Conservation (phyloP, 1,140 invertebrate genomes). For the Spodoptera frugiperda region DNA sequence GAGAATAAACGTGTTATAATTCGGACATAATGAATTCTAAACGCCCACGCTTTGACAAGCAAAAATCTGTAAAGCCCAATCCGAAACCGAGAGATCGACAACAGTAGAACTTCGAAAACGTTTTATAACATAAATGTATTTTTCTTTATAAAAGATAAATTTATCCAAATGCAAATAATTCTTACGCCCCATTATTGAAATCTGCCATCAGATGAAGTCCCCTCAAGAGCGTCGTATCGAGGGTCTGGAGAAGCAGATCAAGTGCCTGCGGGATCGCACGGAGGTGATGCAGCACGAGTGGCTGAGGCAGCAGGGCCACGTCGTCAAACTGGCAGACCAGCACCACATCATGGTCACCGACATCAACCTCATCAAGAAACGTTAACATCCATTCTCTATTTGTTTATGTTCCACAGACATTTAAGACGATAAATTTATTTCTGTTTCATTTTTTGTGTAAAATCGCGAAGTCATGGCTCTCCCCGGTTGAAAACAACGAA, state of each 20-base stretch:
- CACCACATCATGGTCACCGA: constrained; percentile 89
- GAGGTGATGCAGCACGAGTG: constrained; percentile 90
- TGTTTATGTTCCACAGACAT: constrained; percentile 83
- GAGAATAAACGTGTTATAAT: no score
- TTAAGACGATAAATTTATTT: no score
- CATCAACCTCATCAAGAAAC: constrained; percentile 89
- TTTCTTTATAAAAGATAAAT: no score
- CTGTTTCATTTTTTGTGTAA: no score
- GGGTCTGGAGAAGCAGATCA: constrained; percentile 88
- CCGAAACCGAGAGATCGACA: not conserved
- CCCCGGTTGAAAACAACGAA: no score
- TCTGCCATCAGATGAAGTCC: constrained; percentile 77
- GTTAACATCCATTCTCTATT: constrained; percentile 68
- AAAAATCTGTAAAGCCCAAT: no score
- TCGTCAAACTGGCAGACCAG: constrained; percentile 89
- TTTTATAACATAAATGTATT: no score
- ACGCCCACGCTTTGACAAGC: no score
- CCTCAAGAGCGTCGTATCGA: constrained; percentile 84
- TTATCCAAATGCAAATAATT: no score
- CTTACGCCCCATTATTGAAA: no score
- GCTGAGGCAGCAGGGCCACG: constrained; percentile 90
- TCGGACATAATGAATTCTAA: no score
- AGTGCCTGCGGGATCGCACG: constrained; percentile 86
- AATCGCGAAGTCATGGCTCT: no score
- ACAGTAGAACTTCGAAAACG: not conserved